Percentiles rank a stretch among this genome's conserved stretches.
Evolutionary conservation across 2,888 invertebrate genomes (phyloP).

Genomic region (Deladenus siricidicola): DNA sequence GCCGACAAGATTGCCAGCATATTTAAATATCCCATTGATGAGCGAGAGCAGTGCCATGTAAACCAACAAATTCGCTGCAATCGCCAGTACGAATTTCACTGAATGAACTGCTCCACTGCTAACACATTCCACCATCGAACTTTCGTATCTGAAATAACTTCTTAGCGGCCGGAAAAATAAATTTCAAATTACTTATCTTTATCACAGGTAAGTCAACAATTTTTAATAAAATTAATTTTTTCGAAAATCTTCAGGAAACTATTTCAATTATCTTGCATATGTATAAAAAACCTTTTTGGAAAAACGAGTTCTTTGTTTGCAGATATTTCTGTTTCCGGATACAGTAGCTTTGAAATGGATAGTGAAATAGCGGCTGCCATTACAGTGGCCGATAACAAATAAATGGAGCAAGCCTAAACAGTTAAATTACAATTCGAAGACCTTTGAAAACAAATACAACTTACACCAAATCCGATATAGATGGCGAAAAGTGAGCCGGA

Average conservation of each 20-base stretch:
- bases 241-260: not conserved
- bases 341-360: conserved; percentile 78
- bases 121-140: conserved; percentile 69
- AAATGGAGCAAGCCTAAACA: conserved; percentile 63
- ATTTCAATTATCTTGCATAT: not conserved
- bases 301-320: conserved; percentile 69
- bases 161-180: no score
- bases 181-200: not conserved
- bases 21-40: conserved; percentile 69
- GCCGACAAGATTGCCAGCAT: conserved; percentile 73
- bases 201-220: not conserved
- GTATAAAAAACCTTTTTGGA: conserved; percentile 39
- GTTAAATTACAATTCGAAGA: not conserved
- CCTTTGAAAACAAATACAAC: not conserved
- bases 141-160: not conserved
- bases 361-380: conserved; percentile 92
- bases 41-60: conserved; percentile 79
- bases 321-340: conserved; percentile 78
- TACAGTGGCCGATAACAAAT: conserved; percentile 81
- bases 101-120: conserved; percentile 76
- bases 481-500: conserved; percentile 84
- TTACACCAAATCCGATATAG: conserved; percentile 67
- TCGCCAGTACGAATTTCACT: conserved; percentile 71
- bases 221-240: conserved; percentile 1
- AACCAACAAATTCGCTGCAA: conserved; percentile 80